Base-by-base conservation (phyloP, 2,888 invertebrate species). In the Drosophila dives region DNA sequence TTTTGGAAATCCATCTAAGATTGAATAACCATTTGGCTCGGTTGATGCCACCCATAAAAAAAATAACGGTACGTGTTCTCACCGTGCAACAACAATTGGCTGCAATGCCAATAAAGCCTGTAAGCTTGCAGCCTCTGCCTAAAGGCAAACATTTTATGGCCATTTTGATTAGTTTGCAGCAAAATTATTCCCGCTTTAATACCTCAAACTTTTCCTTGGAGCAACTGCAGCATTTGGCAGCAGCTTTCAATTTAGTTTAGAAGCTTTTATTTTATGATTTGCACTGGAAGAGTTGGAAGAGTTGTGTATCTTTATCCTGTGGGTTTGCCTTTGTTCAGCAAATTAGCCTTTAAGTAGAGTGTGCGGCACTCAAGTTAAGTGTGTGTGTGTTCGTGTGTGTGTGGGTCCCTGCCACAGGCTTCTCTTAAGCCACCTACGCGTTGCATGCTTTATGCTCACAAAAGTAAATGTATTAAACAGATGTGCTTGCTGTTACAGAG, bases 111-210 rank as follows among this genome's bases (percentile, higher is more conserved):
- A 79, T 76, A 80, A 76, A 63, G 56, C 32, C 64, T 45, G 42
- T 61, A 73, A 73, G 76, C 78, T 73, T 73, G 69, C 76, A 76
- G 80, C 76, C 53, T 62, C 71, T 65, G 62, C 63, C 63, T 60
- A 60, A 62, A 45, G 59, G 48, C 55, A 42, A 56, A 54, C 66
- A 58, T 79, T 80, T 79, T 60, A 79, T 67, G 62, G 54, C 45
- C 59, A 56, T 56, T 76, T 68, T 77, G 65, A 76, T 76, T 73
- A 73, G 79, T 74, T 77, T 67, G 49, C 45, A 77, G 64, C 63
- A 36, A 55, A 76, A 65, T 45, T 59, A 42, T 29, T 61, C 34
- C 26, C 40, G 49, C 64, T 55, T 48, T 49, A 58, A 34, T 42
- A 54, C 23, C 51, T 11, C 38, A 42, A 63, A 38, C 49, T 71